A percentile compares a stretch with the other conserved stretches of the same genome.
These are phyloP conservation scores for Cyphomyrus plagiostoma DNA, from an alignment of 2,113 vertebrate genomes.

Conservation along the genomic window DNA sequence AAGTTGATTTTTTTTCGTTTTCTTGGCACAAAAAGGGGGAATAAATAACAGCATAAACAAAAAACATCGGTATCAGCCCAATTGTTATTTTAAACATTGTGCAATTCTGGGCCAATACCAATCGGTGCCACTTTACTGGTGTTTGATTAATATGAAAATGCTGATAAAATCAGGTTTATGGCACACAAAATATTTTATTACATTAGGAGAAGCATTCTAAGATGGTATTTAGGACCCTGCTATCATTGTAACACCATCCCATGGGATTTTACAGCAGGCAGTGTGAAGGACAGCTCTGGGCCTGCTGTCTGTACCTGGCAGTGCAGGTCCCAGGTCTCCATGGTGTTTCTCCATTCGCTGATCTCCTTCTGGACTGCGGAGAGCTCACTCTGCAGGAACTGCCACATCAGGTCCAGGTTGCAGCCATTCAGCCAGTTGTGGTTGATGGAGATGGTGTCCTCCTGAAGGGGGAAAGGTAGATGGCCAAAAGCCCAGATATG, in stretches of 20 bases:
- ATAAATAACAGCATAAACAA: no score
- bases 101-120: no score
- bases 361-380: conserved; percentile 79
- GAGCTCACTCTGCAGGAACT: conserved; percentile 84
- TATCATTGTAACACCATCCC: not conserved
- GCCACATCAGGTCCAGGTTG: conserved; percentile 86
- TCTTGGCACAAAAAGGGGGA: no score
- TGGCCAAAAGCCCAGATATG: not conserved
- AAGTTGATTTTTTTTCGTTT: no score
- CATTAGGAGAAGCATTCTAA: not conserved
- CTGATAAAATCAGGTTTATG: not conserved
- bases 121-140: not conserved
- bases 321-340: conserved; percentile 86
- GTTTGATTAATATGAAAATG: not conserved
- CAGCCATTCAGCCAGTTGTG: conserved; percentile 97
- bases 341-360: conserved; percentile 72
- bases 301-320: conserved; percentile 73
- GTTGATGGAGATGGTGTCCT: conserved; percentile 95
- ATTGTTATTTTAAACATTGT: no score
- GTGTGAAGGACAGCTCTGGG: not conserved
- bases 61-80: no score
- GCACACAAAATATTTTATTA: not conserved
- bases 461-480: conserved; percentile 55
- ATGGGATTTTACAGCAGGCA: not conserved
- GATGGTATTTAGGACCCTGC: not conserved